Evolutionary conservation across 2,113 vertebrate species (phyloP), one percentile per base, ranked within the genome.

Genomic region (Colistium nudipinnis): DNA sequence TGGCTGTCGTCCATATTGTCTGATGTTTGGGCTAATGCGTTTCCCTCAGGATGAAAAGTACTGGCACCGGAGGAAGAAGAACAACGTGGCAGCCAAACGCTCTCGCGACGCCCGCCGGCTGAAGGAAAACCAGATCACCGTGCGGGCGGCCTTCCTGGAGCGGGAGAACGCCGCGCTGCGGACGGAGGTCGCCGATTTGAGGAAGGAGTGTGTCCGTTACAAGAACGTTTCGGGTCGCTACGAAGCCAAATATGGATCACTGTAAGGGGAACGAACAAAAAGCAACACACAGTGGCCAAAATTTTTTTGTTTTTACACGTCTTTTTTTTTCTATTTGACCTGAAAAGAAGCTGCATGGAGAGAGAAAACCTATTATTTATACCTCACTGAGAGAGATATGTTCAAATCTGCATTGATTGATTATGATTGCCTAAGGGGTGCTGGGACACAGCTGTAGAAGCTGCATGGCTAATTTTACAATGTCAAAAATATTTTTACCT

Each of bases 61-160:
- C 19, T 99, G 97, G 97, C 93, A 95, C 3, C 91, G 96, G 56
- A 93, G 97, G 72, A 97, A 95, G 91, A 99, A 99, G 90, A 99
- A 99, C 81, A 99, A 98, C 0, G 49, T 98, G 83, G 97, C 97
- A 0, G 97, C 97, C 8, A 98, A 99, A 64, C 95, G 97, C 38
- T 99, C 97, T 0, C 95, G 97, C 1, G 97, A 98, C 0, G 97
- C 97, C 38, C 93, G 97, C 47, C 91, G 97, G 9, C 75, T 99
- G 60, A 99, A 99, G 90, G 97, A 98, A 83, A 99, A 99, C 70
- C 97, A 98, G 93, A 99, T 99, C 92, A 96, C 96, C 0, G 96
- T 99, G 68, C 92, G 97, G 62, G 96, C 97, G 0, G 95, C 97
- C 30, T 99, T 99, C 84, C 94, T 99, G 51, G 97, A 99, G 93